Conservation (phyloP, 2,113 vertebrate species). For the Atractosteus spatula region DNA sequence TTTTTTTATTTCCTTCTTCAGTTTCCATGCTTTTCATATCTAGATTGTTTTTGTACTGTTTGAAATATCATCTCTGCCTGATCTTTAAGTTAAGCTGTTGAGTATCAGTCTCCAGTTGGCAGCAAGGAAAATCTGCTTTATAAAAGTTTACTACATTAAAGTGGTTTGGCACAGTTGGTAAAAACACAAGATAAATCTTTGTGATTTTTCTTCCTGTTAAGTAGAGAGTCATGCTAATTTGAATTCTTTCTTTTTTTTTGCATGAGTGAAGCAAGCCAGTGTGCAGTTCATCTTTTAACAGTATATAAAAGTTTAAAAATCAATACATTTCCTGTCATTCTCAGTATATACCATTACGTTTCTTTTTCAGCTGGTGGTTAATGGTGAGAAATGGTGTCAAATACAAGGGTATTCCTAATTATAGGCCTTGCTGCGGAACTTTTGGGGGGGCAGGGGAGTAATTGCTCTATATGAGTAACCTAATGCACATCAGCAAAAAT, state of each 20-base stretch:
- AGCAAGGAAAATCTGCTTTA: constrained; percentile 21
- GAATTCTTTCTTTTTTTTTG: constrained; percentile 17
- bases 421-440: no score
- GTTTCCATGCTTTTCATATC: constrained; percentile 33
- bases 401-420: no score
- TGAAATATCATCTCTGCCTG: constrained; percentile 24
- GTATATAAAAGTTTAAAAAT: constrained; percentile 9
- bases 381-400: no score
- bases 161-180: constrained; percentile 14
- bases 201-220: constrained; percentile 5
- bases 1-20: constrained; percentile 20
- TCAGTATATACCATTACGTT: neutral
- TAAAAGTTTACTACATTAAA: constrained; percentile 27
- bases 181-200: neutral
- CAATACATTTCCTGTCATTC: neutral
- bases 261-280: neutral
- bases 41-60: constrained; percentile 38
- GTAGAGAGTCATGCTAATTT: neutral
- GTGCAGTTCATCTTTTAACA: neutral
- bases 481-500: no score
- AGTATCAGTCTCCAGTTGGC: neutral
- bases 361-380: neutral
- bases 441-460: no score
- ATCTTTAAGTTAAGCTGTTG: constrained; percentile 16
- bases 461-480: no score